phyloP scores from a whole-genome alignment of 1,140 invertebrate genomes.

The Ylistrum balloti region DNA sequence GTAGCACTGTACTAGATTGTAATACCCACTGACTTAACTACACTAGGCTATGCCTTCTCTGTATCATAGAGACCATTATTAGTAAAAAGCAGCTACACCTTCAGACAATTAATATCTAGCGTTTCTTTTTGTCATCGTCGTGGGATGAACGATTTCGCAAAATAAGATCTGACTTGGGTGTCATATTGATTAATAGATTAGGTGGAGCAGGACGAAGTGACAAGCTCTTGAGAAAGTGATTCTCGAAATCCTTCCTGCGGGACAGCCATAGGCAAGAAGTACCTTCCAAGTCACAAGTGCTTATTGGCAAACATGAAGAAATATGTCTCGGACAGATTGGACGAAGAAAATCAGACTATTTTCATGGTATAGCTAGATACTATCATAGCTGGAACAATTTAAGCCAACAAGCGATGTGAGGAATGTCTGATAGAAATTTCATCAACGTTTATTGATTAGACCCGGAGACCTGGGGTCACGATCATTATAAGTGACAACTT shows the following conservation, averaged over 20 bases:
- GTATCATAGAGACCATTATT: not conserved
- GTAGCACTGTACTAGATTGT: no score
- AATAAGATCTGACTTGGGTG: not conserved
- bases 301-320: constrained; percentile 16
- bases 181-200: constrained; percentile 34
- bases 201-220: not conserved
- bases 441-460: not conserved
- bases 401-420: constrained; percentile 26
- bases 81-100: not conserved
- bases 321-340: constrained; percentile 27
- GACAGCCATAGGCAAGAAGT: not conserved
- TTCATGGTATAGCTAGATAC: not conserved
- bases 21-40: not conserved
- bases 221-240: not conserved
- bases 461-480: not conserved
- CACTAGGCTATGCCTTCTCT: not conserved
- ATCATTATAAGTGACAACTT: not conserved
- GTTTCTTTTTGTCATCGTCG: not conserved
- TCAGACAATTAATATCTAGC: not conserved
- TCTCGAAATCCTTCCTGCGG: not conserved
- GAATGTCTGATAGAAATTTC: constrained; percentile 27
- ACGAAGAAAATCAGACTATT: not conserved
- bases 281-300: constrained; percentile 23
- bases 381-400: not conserved
- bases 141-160: not conserved